Conservation (phyloP, 2,113 vertebrate genomes). For the Ceyx melanurus region DNA sequence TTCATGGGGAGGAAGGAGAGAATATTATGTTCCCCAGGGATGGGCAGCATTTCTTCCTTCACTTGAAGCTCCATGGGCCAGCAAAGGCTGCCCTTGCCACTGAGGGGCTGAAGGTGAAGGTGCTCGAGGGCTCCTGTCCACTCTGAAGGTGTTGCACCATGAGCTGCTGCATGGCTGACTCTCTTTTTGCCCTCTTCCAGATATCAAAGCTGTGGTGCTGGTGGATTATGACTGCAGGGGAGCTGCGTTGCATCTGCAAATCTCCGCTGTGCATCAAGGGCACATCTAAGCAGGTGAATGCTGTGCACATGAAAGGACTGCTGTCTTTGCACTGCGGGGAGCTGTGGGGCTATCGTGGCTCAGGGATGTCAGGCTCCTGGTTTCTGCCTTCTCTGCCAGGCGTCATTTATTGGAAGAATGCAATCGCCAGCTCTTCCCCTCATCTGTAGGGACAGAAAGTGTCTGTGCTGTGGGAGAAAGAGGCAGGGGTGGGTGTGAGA, state of each 20-base stretch:
- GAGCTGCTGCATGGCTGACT: not conserved
- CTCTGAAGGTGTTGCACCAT: not conserved
- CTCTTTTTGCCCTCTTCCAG: not conserved
- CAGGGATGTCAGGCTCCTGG: not conserved
- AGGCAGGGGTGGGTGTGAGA: not conserved
- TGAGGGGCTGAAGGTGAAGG: not conserved
- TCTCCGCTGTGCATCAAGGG: not conserved
- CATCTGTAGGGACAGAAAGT: not conserved
- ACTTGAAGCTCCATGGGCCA: not conserved
- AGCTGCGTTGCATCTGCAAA: not conserved
- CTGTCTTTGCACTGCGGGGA: not conserved
- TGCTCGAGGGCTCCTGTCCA: not conserved
- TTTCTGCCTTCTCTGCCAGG: not conserved
- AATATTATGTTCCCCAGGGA: not conserved
- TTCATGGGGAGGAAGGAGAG: not conserved
- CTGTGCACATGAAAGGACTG: constrained; percentile 2
- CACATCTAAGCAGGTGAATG: constrained; percentile 40
- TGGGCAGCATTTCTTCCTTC: not conserved
- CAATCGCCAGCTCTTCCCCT: not conserved
- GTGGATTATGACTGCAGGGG: not conserved
- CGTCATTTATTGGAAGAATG: not conserved
- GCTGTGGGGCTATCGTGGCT: not conserved
- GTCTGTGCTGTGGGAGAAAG: not conserved
- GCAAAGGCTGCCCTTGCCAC: not conserved
- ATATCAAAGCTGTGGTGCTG: not conserved